Conservation (phyloP, 1,140 invertebrate genomes). For the Orius laevigatus region DNA sequence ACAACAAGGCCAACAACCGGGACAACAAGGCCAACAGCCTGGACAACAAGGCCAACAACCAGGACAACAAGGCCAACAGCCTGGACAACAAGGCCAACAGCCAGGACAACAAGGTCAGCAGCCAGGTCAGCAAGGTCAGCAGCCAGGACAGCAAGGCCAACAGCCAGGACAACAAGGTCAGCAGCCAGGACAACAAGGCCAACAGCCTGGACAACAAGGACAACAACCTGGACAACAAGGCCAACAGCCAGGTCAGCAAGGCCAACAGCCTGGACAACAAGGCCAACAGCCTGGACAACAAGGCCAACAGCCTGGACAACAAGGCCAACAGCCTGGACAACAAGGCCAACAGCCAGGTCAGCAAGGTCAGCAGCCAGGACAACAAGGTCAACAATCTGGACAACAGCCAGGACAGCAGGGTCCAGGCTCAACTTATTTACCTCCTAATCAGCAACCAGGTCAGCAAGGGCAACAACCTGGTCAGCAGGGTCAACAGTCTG, state of each 20-base stretch:
- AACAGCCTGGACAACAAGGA: background rate
- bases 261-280: constrained; percentile 12
- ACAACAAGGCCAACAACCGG: too few species aligned
- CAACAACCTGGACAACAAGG: background rate
- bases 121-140: too few species aligned
- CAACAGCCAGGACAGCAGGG: constrained; percentile 3
- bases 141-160: background rate
- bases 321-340: constrained; percentile 4
- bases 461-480: background rate
- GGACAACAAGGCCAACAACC: constrained; percentile 3
- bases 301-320: constrained; percentile 8
- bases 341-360: background rate
- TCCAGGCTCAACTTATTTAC: background rate
- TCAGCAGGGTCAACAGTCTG: background rate
- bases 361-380: background rate
- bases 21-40: too few species aligned
- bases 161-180: too few species aligned
- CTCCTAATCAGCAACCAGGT: constrained; percentile 6
- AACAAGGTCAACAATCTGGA: constrained; percentile 6
- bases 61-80: background rate
- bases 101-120: background rate
- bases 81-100: constrained; percentile 1
- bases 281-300: constrained; percentile 4
- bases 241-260: constrained; percentile 12
- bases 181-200: background rate